Evolutionary conservation across 1,140 invertebrate species (phyloP).

Genomic region (Adelges cooleyi): DNA sequence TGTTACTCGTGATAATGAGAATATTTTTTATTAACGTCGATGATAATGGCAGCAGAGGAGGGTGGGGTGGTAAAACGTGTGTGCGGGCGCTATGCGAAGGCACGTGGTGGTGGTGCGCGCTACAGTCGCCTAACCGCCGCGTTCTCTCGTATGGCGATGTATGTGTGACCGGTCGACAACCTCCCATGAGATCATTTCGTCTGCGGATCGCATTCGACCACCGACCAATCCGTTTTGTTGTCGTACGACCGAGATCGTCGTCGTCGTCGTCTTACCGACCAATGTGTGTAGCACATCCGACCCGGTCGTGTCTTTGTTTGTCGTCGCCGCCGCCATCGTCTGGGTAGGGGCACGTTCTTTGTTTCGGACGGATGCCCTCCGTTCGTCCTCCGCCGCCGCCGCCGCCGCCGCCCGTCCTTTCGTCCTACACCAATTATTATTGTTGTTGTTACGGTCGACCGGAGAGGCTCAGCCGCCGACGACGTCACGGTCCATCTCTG

Average conservation of each 20-base stretch:
- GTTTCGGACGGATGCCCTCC: conserved; percentile 21
- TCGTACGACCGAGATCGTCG: neutral
- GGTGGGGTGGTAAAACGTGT: neutral
- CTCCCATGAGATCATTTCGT: no score
- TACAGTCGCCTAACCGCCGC: no score
- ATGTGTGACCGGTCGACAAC: no score
- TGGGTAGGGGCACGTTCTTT: conserved; percentile 13
- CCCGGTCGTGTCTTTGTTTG: neutral
- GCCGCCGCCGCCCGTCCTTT: conserved; percentile 15
- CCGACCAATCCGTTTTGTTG: no score
- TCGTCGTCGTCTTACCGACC: neutral
- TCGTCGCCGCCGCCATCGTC: neutral
- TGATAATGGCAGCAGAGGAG: no score
- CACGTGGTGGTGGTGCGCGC: no score
- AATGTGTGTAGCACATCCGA: neutral
- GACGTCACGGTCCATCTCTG: conserved; percentile 27
- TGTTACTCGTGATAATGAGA: no score
- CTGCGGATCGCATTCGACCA: no score
- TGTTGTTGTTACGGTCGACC: conserved; percentile 17
- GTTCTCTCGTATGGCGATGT: no score
- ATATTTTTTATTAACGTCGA: no score
- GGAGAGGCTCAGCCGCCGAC: conserved; percentile 12
- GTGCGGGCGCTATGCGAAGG: no score
- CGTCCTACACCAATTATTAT: conserved; percentile 11
- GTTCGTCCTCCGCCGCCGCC: neutral